Conservation (phyloP, 2,797 vertebrate species). For the Muscicapa striata region DNA sequence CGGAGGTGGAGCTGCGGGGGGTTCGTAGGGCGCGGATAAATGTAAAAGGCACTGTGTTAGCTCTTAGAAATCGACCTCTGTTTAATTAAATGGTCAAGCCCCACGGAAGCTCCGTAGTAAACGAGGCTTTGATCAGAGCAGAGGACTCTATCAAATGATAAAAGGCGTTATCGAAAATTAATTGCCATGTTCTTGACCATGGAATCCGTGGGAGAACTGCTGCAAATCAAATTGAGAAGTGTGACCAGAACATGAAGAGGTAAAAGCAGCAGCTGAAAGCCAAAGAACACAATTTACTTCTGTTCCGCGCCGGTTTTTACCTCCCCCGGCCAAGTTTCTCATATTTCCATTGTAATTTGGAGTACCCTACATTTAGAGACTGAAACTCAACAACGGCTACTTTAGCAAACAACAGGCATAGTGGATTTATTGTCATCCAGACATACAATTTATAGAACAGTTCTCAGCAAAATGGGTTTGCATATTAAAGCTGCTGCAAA, state of each 20-base stretch:
- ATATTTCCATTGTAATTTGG: neutral
- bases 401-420: neutral
- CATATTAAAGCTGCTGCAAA: neutral
- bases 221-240: neutral
- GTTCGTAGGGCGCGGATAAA: neutral
- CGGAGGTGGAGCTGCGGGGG: neutral
- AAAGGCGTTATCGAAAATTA: neutral
- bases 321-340: neutral
- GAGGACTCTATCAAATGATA: neutral
- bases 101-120: neutral
- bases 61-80: neutral
- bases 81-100: neutral
- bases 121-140: neutral
- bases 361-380: neutral
- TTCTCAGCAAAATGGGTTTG: neutral
- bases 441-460: neutral
- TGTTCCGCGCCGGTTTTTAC: neutral
- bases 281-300: neutral
- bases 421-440: neutral
- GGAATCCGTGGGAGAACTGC: neutral
- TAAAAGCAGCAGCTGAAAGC: neutral
- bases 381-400: neutral
- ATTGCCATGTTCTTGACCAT: neutral
- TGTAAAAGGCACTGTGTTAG: neutral
- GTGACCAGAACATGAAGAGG: neutral